phyloP scores from a whole-genome alignment of 2,797 vertebrate genomes.

The Craterocephalus amniculus region DNA sequence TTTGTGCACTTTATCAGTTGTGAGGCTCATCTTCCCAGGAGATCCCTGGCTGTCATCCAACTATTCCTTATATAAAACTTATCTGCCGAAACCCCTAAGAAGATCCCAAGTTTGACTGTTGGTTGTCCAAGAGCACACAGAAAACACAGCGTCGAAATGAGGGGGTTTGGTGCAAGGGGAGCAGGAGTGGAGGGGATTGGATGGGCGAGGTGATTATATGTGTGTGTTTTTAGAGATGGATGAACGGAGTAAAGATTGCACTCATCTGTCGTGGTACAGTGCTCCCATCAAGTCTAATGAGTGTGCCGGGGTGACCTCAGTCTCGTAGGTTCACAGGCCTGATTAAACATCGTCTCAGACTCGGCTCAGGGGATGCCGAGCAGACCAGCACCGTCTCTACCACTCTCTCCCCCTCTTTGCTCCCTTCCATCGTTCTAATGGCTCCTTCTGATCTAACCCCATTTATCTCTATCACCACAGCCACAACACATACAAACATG shows the following conservation, averaged over 20 bases:
- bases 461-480: constrained; percentile 74
- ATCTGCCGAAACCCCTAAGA: constrained; percentile 49
- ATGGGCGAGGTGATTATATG: constrained; percentile 66
- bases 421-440: constrained; percentile 72
- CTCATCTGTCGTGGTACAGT: constrained; percentile 76
- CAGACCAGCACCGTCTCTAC: constrained; percentile 48
- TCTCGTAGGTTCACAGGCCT: constrained; percentile 76
- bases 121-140: constrained; percentile 30
- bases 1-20: constrained; percentile 66
- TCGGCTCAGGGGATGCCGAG: constrained; percentile 63
- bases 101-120: constrained; percentile 22
- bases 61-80: constrained; percentile 34
- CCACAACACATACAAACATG: constrained; percentile 16
- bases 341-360: constrained; percentile 80
- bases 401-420: constrained; percentile 39
- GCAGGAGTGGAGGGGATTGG: constrained; percentile 7
- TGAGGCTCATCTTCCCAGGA: constrained; percentile 61
- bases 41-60: constrained; percentile 58
- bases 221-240: constrained; percentile 80
- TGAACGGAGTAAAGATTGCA: constrained; percentile 78
- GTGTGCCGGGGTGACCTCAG: constrained; percentile 77
- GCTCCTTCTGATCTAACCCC: constrained; percentile 72
- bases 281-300: constrained; percentile 82
- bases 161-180: constrained; percentile 30
- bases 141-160: constrained; percentile 38